Base-by-base conservation (phyloP, 2,797 vertebrate species). In the Centropyge bicolor region DNA sequence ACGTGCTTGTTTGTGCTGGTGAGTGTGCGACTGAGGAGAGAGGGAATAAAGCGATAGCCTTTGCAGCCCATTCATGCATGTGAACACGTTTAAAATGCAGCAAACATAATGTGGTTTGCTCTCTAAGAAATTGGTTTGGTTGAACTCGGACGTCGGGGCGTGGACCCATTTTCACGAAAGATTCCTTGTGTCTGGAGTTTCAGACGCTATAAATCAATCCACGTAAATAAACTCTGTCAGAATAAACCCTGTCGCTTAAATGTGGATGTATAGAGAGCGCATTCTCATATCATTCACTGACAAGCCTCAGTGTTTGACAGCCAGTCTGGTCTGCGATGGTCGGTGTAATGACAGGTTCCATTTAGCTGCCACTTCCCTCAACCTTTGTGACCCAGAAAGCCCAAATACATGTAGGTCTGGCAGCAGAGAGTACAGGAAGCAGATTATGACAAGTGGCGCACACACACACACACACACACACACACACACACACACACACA, bases 51-150 rank as follows among this genome's bases (percentile, higher is more conserved):
- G 66, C 0, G 63, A 82, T 83, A 76, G 88, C 78, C 76, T 82
- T 57, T 80, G 67, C 70, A 81, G 84, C 84, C 73, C 64, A 57
- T 57, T 64, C 66, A 81, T 69, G 55, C 81, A 76, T 46, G 73
- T 74, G 80, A 69, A 75, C 46, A 10, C 80, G 80, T 86, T 92
- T 92, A 81, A 91, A 86, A 90, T 89, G 88, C 90, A 88, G 81
- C 65, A 36, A 65, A 69, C 73, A 72, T 88, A 62, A 85, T 70
- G 69, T 20, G 51, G 74, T 82, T 83, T 81, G 73, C 78, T 81
- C 80, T 73, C 77, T 69, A 76, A 85, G 81, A 88, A 90, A 87
- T 91, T 90, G 88, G 79, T 86, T 88, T 66, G 59, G 76, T 82
- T 83, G 79, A 88, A 88, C 76, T 81, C 61, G 82, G 51, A 81